phyloP scores from a whole-genome alignment of 1,140 invertebrate genomes.

The Solenopsis invicta region DNA sequence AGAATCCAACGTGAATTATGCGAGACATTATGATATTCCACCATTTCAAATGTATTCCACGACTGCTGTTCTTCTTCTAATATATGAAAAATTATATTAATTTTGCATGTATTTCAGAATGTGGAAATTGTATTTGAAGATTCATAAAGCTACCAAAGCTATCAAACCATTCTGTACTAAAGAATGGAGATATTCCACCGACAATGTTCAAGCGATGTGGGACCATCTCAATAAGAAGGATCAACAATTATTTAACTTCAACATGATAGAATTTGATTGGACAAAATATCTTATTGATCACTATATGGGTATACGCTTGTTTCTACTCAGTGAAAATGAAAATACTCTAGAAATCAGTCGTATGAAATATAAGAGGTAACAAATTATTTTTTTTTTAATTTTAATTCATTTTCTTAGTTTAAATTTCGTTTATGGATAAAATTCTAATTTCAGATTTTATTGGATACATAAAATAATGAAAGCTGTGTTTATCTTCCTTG shows the following conservation, averaged over 20 bases:
- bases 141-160: constrained; percentile 89
- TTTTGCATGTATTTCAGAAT: too few species aligned
- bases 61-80: too few species aligned
- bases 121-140: constrained; percentile 91
- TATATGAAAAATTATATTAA: background rate
- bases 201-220: constrained; percentile 88
- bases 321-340: constrained; percentile 91
- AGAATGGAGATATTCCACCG: constrained; percentile 91
- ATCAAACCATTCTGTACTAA: constrained; percentile 91
- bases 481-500: background rate
- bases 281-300: constrained; percentile 89
- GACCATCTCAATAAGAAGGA: constrained; percentile 83
- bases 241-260: constrained; percentile 90
- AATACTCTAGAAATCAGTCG: constrained; percentile 89
- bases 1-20: too few species aligned
- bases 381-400: constrained; percentile 5
- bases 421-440: background rate
- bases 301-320: constrained; percentile 89
- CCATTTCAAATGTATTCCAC: too few species aligned
- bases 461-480: background rate
- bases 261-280: constrained; percentile 91
- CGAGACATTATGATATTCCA: too few species aligned
- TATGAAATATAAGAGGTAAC: constrained; percentile 88
- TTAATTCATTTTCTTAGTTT: background rate
- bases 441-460: constrained; percentile 12